These are phyloP conservation scores for Arremon aurantiirostris DNA, from an alignment of 2,797 vertebrate species.

Conservation along the genomic window DNA sequence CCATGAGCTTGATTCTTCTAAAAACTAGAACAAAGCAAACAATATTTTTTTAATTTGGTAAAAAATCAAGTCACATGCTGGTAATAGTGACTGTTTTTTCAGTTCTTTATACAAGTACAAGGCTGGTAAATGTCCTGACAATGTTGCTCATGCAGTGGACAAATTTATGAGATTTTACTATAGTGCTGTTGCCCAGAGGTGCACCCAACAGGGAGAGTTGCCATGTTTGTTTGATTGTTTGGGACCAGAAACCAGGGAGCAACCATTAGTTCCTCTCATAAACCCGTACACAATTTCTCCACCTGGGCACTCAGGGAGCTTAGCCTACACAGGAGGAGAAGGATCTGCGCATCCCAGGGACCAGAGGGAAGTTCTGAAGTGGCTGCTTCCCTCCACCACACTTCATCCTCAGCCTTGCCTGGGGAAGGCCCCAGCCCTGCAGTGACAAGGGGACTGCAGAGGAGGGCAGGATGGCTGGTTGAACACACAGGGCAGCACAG, in stretches of 20 bases:
- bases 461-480: not conserved
- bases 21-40: not conserved
- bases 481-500: not conserved
- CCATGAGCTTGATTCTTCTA: not conserved
- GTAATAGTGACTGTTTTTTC: not conserved
- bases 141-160: not conserved
- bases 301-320: not conserved
- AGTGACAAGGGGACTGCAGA: not conserved
- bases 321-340: not conserved
- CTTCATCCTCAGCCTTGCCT: not conserved
- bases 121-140: not conserved
- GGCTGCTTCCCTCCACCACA: not conserved
- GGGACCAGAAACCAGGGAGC: not conserved
- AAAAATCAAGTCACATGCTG: not conserved
- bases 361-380: not conserved
- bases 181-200: not conserved
- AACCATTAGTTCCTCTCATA: not conserved
- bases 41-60: not conserved
- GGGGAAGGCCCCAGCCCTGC: not conserved
- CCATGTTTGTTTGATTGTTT: not conserved
- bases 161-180: not conserved
- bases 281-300: fast-evolving
- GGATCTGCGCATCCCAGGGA: not conserved
- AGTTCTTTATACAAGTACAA: not conserved
- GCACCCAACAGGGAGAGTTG: not conserved